phyloP scores from a whole-genome alignment of 2,888 invertebrate species.

The Hermaeophaga mercurialis region DNA sequence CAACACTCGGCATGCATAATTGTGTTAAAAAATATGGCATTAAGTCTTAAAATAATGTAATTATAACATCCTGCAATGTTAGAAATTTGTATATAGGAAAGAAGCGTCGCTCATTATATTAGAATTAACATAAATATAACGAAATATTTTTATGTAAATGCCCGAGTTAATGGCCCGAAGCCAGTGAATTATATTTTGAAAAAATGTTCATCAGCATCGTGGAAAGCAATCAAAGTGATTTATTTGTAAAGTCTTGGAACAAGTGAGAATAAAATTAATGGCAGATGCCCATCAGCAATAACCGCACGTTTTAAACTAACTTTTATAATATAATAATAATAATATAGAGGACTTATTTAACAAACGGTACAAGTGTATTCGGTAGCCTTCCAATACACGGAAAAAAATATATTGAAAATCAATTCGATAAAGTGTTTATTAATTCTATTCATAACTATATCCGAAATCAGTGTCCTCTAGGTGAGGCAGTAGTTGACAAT shows the following conservation, averaged over 20 bases:
- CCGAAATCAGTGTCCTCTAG: too few species aligned
- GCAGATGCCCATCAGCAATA: neutral
- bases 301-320: neutral
- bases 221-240: neutral
- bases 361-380: too few species aligned
- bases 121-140: neutral
- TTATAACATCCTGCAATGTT: neutral
- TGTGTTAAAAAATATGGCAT: too few species aligned
- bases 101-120: neutral
- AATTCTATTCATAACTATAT: too few species aligned
- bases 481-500: too few species aligned
- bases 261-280: constrained; percentile 4
- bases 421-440: too few species aligned
- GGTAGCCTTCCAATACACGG: too few species aligned
- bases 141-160: neutral
- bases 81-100: neutral
- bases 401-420: too few species aligned
- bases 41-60: too few species aligned
- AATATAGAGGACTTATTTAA: too few species aligned
- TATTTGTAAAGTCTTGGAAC: neutral
- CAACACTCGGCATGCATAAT: too few species aligned
- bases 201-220: neutral
- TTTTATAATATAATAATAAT: neutral
- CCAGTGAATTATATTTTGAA: neutral
- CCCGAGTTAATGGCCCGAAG: neutral